A percentile compares a stretch with the other conserved stretches of the same genome.
Conservation (phyloP, 2,113 vertebrate species). For the Opisthocomus hoazin region DNA sequence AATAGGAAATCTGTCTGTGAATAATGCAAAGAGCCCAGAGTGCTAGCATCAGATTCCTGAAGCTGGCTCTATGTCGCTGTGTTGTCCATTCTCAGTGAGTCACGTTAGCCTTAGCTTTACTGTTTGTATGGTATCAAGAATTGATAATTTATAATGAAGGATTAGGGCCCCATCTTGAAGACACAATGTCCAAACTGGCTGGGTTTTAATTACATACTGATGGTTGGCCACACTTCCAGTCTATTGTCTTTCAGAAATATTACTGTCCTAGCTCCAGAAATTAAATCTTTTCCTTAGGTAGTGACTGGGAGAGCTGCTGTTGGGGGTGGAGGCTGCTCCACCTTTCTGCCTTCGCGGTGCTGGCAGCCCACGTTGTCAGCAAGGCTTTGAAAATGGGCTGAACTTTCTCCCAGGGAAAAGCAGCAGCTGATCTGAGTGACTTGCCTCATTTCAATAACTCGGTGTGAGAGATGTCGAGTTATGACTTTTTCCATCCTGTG, state of each 20-base stretch:
- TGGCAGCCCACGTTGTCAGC: neutral
- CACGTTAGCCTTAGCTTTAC: neutral
- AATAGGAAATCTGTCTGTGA: neutral
- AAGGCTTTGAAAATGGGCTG: neutral
- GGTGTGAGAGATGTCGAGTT: neutral
- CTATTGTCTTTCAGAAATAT: too few species aligned
- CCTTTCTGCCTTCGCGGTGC: neutral
- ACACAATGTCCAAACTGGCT: neutral
- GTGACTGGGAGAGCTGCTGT: neutral
- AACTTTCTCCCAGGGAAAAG: neutral
- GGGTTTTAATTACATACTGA: rapidly evolving
- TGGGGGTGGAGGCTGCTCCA: neutral
- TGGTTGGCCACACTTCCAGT: neutral
- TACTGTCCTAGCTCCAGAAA: neutral
- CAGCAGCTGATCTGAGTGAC: neutral
- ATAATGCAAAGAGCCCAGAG: neutral
- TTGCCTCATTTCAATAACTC: neutral
- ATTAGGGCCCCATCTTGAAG: neutral
- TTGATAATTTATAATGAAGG: neutral
- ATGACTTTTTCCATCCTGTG: neutral
- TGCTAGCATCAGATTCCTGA: neutral
- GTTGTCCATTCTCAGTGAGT: neutral
- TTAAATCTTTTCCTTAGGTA: neutral
- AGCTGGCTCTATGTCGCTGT: neutral
- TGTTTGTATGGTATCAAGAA: neutral